These are phyloP conservation scores for Serinus canaria DNA, from an alignment of 2,113 vertebrate genomes.

Conservation along the genomic window DNA sequence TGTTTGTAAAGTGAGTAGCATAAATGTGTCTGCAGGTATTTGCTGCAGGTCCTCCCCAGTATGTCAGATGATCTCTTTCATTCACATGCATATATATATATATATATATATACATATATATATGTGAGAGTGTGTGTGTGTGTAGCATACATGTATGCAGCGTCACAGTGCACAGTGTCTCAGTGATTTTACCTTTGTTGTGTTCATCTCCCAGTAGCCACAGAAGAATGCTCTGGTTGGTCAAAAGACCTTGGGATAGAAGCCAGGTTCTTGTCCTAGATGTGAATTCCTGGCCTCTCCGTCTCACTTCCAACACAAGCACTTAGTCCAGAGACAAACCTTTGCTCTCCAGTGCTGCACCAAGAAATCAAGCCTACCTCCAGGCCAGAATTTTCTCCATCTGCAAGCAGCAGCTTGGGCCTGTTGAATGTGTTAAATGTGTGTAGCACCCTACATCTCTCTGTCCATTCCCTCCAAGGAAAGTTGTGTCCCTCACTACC, in stretches of 20 bases:
- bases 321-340: background rate
- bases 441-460: background rate
- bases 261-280: background rate
- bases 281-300: background rate
- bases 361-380: background rate
- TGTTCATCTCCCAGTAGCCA: background rate
- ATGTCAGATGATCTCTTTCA: background rate
- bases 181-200: background rate
- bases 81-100: no score
- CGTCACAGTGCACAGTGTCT: background rate
- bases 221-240: background rate
- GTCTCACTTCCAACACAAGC: background rate
- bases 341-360: fast-evolving
- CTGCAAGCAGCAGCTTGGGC: background rate
- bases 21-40: no score
- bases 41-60: background rate
- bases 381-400: background rate
- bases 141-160: background rate
- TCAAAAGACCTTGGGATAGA: background rate
- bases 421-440: background rate
- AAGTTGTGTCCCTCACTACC: background rate
- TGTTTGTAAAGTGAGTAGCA: no score
- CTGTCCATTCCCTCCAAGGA: fast-evolving
- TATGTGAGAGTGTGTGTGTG: background rate
- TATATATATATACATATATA: no score